phyloP scores from a whole-genome alignment of 2,888 invertebrate genomes.

The Acanthosoma haemorrhoidale region DNA sequence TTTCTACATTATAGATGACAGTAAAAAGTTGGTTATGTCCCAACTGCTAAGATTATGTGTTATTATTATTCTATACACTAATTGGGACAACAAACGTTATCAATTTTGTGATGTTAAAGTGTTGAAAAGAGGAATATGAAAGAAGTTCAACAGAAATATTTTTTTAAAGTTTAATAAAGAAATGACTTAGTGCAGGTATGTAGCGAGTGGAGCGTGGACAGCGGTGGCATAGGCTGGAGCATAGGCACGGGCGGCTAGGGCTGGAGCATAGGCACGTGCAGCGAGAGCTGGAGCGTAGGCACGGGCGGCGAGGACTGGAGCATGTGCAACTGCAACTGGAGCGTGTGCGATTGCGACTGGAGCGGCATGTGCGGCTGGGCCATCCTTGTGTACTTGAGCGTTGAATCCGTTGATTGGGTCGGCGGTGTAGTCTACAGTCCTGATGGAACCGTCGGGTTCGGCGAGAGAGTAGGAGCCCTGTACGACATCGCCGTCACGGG shows the following conservation, averaged over 20 bases:
- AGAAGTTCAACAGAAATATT: no score
- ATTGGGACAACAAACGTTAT: no score
- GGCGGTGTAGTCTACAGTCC: conserved; percentile 14
- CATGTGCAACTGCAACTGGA: background rate
- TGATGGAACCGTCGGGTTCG: conserved; percentile 11
- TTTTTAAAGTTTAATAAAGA: no score
- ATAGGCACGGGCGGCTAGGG: conserved; percentile 1
- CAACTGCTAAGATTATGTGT: no score
- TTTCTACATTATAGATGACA: no score
- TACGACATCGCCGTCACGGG: conserved; percentile 14
- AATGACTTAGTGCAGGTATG: no score
- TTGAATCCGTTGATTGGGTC: conserved; percentile 12
- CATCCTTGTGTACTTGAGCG: background rate
- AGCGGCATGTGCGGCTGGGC: conserved; percentile 9
- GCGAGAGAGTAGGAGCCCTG: conserved; percentile 4
- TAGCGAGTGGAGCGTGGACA: conserved; percentile 9
- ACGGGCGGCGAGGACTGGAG: conserved; percentile 6
- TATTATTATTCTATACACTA: no score
- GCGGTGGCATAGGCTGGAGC: conserved; percentile 21
- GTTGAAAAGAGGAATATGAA: no score
- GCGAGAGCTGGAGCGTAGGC: conserved; percentile 13
- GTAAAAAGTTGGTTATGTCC: no score
- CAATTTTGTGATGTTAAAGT: no score
- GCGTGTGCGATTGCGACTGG: conserved; percentile 16
- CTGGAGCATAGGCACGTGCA: background rate